These are phyloP conservation scores for Sebastes matsubarae DNA, from an alignment of 2,797 vertebrate genomes.

Conservation along the genomic window DNA sequence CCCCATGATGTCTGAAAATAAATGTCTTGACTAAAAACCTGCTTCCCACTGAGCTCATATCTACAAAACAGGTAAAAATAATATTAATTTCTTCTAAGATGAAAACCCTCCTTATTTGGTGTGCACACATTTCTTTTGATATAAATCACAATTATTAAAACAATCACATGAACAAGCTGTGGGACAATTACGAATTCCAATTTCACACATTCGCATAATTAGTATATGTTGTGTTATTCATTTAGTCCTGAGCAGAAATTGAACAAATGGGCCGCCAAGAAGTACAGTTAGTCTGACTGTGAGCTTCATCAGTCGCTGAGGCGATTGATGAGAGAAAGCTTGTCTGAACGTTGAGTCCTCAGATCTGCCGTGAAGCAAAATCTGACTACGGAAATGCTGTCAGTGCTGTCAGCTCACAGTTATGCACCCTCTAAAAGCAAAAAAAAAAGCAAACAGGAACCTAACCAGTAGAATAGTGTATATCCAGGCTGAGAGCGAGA, in stretches of 20 bases:
- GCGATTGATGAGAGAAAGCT: not conserved
- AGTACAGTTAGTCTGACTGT: conserved; percentile 13
- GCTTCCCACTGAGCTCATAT: conserved; percentile 5
- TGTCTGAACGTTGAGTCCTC: not conserved
- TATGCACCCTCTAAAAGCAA: not conserved
- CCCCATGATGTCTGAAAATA: conserved; percentile 5
- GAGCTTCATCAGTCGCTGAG: not conserved
- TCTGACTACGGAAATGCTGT: conserved; percentile 16
- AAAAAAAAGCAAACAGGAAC: conserved; percentile 29
- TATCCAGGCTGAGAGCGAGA: conserved; percentile 2
- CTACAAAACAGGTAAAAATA: not conserved
- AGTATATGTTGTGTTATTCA: not conserved
- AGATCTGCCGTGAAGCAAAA: conserved; percentile 28
- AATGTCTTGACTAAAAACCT: conserved; percentile 20
- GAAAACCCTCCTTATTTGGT: not conserved
- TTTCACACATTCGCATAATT: not conserved
- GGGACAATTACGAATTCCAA: not conserved
- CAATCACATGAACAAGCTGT: not conserved
- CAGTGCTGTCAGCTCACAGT: conserved; percentile 28
- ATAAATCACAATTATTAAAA: not conserved
- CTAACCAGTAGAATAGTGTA: conserved; percentile 11
- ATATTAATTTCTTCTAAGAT: not conserved
- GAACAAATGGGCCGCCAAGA: not conserved
- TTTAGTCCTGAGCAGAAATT: conserved; percentile 1
- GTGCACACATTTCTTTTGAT: not conserved